phyloP scores from a whole-genome alignment of 2,888 invertebrate genomes.

The Uropetala carovei region DNA sequence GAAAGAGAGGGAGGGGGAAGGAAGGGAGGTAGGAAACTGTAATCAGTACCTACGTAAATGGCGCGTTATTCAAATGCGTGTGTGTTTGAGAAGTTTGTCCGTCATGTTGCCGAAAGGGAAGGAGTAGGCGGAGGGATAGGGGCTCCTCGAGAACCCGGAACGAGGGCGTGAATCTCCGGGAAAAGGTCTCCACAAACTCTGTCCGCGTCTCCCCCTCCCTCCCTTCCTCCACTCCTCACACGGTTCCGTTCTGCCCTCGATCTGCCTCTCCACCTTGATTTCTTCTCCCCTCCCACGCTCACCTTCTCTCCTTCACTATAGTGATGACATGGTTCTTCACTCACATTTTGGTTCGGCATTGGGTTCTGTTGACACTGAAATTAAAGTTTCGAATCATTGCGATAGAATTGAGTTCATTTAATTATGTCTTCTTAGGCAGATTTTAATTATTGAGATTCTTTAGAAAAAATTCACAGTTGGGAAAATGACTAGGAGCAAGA shows the following conservation, averaged over 20 bases:
- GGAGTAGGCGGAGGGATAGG: not conserved
- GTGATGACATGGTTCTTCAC: not conserved
- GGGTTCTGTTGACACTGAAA: not conserved
- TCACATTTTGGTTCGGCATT: not conserved
- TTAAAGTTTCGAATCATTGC: not conserved
- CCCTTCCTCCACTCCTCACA: not conserved
- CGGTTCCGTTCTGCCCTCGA: not conserved
- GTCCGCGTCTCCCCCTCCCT: not conserved
- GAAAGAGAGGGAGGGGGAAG: not conserved
- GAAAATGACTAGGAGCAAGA: no score
- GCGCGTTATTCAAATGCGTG: not conserved
- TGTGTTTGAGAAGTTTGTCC: conserved; percentile 16
- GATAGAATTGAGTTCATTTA: no score
- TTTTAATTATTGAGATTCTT: no score
- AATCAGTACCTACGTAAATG: conserved; percentile 1
- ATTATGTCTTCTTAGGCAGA: no score
- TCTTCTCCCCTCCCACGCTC: not conserved
- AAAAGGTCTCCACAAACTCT: no score
- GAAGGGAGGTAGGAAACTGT: not conserved
- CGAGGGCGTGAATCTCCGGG: no score
- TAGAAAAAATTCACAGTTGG: no score
- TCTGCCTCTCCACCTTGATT: not conserved
- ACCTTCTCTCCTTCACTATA: no score
- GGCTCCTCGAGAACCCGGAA: no score
- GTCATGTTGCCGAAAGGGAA: not conserved